Percentiles rank a stretch among this genome's conserved stretches.
These are phyloP conservation scores for Amphiprion clarkii DNA, from an alignment of 2,797 vertebrate genomes.

Conservation along the genomic window DNA sequence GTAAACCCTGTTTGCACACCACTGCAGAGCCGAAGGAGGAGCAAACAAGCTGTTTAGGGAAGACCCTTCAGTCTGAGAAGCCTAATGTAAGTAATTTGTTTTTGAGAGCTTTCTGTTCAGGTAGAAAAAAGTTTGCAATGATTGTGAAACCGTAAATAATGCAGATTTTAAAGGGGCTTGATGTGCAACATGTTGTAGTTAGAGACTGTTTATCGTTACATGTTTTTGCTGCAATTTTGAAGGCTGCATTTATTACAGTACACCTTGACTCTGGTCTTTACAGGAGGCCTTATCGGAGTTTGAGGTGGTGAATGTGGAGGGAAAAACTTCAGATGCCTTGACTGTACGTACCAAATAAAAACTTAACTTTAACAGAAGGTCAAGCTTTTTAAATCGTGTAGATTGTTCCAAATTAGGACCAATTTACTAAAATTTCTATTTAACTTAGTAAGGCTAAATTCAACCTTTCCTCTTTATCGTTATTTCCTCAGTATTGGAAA, in stretches of 20 bases:
- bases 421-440: neutral
- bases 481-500: constrained; percentile 68
- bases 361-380: neutral
- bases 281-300: constrained; percentile 92
- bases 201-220: neutral
- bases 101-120: constrained; percentile 3
- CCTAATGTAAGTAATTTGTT: constrained; percentile 75
- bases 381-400: neutral
- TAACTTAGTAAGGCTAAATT: constrained; percentile 29
- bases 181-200: neutral
- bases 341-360: constrained; percentile 74
- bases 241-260: neutral
- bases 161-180: neutral
- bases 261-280: constrained; percentile 28
- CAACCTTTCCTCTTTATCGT: constrained; percentile 40
- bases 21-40: constrained; percentile 80
- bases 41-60: constrained; percentile 79
- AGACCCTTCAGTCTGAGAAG: constrained; percentile 82
- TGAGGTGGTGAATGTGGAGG: constrained; percentile 88
- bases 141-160: constrained; percentile 20
- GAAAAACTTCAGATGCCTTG: constrained; percentile 80
- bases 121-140: neutral
- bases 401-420: neutral
- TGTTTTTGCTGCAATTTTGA: neutral
- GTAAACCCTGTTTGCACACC: constrained; percentile 80